phyloP scores from a whole-genome alignment of 2,888 invertebrate genomes.

The Mythimna vitellina region DNA sequence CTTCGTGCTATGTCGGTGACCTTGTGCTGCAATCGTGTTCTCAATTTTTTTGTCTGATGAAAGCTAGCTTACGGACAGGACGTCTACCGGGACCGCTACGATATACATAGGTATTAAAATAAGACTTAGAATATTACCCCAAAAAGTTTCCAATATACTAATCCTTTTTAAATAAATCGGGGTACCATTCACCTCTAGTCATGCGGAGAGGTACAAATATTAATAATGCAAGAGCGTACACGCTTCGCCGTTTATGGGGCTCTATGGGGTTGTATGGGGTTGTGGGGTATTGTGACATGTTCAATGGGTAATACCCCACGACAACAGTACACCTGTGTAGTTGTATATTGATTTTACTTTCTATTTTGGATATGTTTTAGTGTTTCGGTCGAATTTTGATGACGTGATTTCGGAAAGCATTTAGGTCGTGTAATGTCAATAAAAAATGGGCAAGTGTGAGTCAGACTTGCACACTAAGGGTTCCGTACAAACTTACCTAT shows the following conservation, averaged over 20 bases:
- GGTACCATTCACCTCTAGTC: slow-evolving; percentile 39
- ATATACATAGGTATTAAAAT: background rate
- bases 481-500: too few relatives aligned
- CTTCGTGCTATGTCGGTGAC: too few relatives aligned
- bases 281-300: slow-evolving; percentile 61
- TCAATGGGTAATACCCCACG: slow-evolving; percentile 65
- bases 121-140: slow-evolving; percentile 1
- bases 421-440: background rate
- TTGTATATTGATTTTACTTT: slow-evolving; percentile 58
- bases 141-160: slow-evolving; percentile 38
- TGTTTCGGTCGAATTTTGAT: background rate
- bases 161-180: slow-evolving; percentile 60
- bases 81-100: too few relatives aligned
- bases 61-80: too few relatives aligned
- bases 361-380: slow-evolving; percentile 19
- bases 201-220: slow-evolving; percentile 54
- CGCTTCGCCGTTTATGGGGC: slow-evolving; percentile 59
- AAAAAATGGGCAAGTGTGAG: too few relatives aligned
- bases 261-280: slow-evolving; percentile 44
- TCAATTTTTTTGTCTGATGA: too few relatives aligned
- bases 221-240: slow-evolving; percentile 57
- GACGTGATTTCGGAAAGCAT: background rate
- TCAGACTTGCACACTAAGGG: too few relatives aligned
- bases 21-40: too few relatives aligned
- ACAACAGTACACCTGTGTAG: slow-evolving; percentile 65